Percentiles rank a stretch among this genome's conserved stretches.
Conservation (phyloP, 1,140 invertebrate genomes). For the Carcinoscorpius rotundicauda region DNA sequence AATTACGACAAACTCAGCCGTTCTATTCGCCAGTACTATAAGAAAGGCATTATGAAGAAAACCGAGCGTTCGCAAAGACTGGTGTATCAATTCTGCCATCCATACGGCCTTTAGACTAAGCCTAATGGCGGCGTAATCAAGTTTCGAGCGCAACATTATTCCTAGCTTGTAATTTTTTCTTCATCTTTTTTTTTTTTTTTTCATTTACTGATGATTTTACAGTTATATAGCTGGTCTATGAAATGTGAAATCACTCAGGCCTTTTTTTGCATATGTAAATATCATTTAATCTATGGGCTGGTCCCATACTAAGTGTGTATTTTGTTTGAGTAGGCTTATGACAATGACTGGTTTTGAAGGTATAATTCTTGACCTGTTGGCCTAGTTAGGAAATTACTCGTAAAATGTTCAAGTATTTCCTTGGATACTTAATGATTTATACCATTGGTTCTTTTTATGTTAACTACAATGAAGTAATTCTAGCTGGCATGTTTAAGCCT, state of each 20-base stretch:
- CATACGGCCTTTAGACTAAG: conserved; percentile 63
- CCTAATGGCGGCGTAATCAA: not conserved
- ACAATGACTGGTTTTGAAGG: too few relatives aligned
- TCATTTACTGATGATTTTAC: conserved; percentile 3
- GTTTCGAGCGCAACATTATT: not conserved
- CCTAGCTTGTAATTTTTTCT: not conserved
- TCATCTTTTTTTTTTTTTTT: conserved; percentile 14
- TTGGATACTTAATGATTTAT: too few relatives aligned
- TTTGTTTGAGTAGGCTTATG: too few relatives aligned
- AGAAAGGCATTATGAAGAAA: conserved; percentile 99
- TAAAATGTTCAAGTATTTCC: too few relatives aligned
- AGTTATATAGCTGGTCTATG: conserved; percentile 1
- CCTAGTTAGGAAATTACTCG: too few relatives aligned
- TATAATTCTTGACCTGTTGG: too few relatives aligned
- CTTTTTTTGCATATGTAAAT: not conserved
- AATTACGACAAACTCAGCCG: conserved; percentile 98
- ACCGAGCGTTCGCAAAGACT: conserved; percentile 93
- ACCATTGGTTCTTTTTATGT: too few relatives aligned
- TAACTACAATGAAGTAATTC: too few relatives aligned
- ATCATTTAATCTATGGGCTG: too few relatives aligned
- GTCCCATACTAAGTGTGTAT: too few relatives aligned
- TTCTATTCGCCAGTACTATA: conserved; percentile 98
- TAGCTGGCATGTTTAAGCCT: too few relatives aligned
- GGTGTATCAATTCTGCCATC: conserved; percentile 97
- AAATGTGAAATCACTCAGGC: not conserved